These are phyloP conservation scores for Poecilia wingei DNA, from an alignment of 2,797 vertebrate genomes.

Conservation along the genomic window DNA sequence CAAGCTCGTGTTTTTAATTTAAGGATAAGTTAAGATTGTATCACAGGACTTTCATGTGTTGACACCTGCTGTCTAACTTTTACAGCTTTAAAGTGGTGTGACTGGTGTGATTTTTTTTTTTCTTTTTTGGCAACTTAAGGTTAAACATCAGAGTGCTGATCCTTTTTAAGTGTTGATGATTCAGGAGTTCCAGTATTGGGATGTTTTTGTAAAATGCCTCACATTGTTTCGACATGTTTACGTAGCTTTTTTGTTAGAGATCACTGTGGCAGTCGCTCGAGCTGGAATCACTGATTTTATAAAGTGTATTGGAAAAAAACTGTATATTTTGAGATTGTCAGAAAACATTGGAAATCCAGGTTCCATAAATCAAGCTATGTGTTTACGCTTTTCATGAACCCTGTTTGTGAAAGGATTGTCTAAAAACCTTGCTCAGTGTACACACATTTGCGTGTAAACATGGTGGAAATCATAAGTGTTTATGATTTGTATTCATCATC, in stretches of 20 bases:
- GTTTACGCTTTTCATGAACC: conserved; percentile 39
- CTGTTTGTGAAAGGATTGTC: conserved; percentile 28
- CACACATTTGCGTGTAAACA: conserved; percentile 66
- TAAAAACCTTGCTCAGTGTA: conserved; percentile 34
- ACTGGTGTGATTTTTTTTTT: conserved; percentile 88
- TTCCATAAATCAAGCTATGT: conserved; percentile 29
- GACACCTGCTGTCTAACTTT: conserved; percentile 34
- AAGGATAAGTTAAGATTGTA: conserved; percentile 16
- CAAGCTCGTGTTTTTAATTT: conserved; percentile 22
- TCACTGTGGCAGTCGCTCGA: conserved; percentile 21
- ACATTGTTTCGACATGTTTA: conserved; percentile 18
- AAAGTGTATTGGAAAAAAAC: conserved; percentile 32
- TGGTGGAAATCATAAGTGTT: conserved; percentile 41
- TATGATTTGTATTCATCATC: conserved; percentile 38
- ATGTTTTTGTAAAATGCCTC: conserved; percentile 31
- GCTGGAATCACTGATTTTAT: conserved; percentile 36
- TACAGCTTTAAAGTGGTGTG: conserved; percentile 74
- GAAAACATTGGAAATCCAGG: conserved; percentile 28
- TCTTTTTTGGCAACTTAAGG: conserved; percentile 82
- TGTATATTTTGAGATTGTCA: conserved; percentile 13
- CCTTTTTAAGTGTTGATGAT: conserved; percentile 41
- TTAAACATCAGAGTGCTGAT: conserved; percentile 66
- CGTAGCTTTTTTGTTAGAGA: conserved; percentile 35
- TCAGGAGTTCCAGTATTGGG: conserved; percentile 59
- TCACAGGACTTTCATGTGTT: conserved; percentile 22